phyloP scores from a whole-genome alignment of 2,888 invertebrate species.

The Luperina testacea region DNA sequence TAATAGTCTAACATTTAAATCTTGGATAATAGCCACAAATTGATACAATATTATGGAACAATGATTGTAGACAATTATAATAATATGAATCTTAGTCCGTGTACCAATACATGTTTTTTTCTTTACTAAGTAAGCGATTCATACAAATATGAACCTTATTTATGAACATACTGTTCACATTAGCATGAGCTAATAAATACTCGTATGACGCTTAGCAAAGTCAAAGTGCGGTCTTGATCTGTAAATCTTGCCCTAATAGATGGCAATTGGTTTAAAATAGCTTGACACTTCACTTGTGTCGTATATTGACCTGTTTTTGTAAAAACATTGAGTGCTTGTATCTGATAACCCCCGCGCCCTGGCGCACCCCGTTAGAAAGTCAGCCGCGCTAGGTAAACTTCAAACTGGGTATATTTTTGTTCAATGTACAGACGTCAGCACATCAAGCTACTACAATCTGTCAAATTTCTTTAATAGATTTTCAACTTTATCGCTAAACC shows the following conservation, averaged over 20 bases:
- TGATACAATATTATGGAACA: not conserved
- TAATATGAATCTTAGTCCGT: not conserved
- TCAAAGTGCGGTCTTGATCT: not conserved
- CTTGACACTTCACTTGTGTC: not conserved
- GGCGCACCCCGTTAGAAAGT: not conserved
- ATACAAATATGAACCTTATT: not conserved
- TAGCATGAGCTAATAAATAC: not conserved
- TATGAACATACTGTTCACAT: not conserved
- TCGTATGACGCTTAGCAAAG: not conserved
- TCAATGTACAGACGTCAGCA: no score
- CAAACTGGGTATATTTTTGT: not conserved
- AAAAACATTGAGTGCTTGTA: not conserved
- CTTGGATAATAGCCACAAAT: not conserved
- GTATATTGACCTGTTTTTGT: not conserved
- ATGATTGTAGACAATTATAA: not conserved
- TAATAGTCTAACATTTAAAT: not conserved
- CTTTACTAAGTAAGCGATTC: not conserved
- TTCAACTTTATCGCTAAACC: no score
- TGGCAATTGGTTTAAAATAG: not conserved
- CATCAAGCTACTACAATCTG: no score
- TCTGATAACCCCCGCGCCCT: not conserved
- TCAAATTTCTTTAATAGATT: no score
- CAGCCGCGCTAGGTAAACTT: not conserved
- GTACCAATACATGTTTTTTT: not conserved
- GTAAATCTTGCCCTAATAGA: not conserved